These are phyloP conservation scores for Turnix velox DNA, from an alignment of 2,113 vertebrate species.

Conservation along the genomic window DNA sequence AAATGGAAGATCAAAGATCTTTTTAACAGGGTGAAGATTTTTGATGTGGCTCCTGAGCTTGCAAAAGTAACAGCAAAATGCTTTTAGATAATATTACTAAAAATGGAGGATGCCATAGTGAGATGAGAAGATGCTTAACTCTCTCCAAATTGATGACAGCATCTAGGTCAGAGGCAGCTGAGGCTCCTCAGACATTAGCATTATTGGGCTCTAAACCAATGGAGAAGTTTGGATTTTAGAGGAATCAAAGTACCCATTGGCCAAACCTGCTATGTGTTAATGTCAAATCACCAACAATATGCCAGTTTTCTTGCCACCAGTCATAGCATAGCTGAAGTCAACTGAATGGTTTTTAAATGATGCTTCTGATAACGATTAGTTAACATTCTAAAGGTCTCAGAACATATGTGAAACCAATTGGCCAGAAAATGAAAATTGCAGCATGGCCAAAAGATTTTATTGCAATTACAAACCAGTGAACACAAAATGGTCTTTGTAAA, in stretches of 20 bases:
- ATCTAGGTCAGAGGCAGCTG: not conserved
- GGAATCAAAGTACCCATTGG: not conserved
- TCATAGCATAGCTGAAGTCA: not conserved
- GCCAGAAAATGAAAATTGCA: conserved; percentile 41
- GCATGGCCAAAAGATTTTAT: not conserved
- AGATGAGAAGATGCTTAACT: not conserved
- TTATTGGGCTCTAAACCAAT: not conserved
- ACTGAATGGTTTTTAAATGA: not conserved
- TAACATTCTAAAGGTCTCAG: not conserved
- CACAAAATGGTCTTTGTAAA: not conserved
- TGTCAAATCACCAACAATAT: not conserved
- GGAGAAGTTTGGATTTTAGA: not conserved
- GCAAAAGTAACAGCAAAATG: not conserved
- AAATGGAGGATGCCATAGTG: not conserved
- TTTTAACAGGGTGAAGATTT: not conserved
- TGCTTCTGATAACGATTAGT: conserved; percentile 14
- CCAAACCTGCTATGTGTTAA: not conserved
- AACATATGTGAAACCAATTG: conserved; percentile 31
- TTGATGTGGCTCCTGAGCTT: not conserved
- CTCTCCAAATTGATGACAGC: too few species aligned
- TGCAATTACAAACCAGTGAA: not conserved
- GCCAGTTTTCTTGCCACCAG: not conserved
- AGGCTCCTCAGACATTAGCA: not conserved
- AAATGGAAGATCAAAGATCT: not conserved
- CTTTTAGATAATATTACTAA: not conserved